A percentile compares a stretch with the other conserved stretches of the same genome.
These are phyloP conservation scores for Saguinus imperator DNA, from an alignment of 2,113 vertebrate genomes.

Conservation along the genomic window DNA sequence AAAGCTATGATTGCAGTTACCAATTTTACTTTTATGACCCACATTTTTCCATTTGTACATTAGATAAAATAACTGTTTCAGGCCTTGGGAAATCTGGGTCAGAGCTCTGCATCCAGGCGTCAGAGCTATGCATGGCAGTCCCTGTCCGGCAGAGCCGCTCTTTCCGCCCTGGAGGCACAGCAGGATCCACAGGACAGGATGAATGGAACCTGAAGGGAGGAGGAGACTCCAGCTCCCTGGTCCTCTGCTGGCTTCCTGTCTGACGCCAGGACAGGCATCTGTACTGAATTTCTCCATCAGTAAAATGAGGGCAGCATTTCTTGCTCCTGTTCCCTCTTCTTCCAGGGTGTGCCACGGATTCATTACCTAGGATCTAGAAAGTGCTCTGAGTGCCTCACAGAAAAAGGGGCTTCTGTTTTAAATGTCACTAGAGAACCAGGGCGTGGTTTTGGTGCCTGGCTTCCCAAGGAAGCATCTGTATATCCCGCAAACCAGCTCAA, in stretches of 20 bases:
- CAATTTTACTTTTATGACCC: not conserved
- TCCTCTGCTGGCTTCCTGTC: fast-evolving
- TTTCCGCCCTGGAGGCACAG: not conserved
- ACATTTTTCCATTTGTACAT: not conserved
- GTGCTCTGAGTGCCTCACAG: not conserved
- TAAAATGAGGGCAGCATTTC: not conserved
- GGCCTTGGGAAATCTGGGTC: not conserved
- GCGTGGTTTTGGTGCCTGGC: not conserved
- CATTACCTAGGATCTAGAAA: not conserved
- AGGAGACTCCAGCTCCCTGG: not conserved
- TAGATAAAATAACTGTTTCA: not conserved
- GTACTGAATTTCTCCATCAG: not conserved
- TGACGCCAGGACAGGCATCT: not conserved
- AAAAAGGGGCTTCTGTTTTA: not conserved
- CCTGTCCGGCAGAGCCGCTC: fast-evolving
- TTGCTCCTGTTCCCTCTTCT: not conserved
- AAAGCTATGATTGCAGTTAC: not conserved
- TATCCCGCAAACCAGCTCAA: not conserved
- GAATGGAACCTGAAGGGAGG: not conserved
- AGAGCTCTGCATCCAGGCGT: not conserved
- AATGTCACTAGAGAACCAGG: not conserved
- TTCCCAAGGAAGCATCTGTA: not conserved
- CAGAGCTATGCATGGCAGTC: not conserved
- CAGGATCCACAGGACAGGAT: not conserved
- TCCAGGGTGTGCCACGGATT: not conserved